Percentiles rank a stretch among this genome's conserved stretches.
These are phyloP conservation scores for Bursaphelenchus okinawaensis DNA, from an alignment of 2,888 invertebrate species.

Conservation along the genomic window DNA sequence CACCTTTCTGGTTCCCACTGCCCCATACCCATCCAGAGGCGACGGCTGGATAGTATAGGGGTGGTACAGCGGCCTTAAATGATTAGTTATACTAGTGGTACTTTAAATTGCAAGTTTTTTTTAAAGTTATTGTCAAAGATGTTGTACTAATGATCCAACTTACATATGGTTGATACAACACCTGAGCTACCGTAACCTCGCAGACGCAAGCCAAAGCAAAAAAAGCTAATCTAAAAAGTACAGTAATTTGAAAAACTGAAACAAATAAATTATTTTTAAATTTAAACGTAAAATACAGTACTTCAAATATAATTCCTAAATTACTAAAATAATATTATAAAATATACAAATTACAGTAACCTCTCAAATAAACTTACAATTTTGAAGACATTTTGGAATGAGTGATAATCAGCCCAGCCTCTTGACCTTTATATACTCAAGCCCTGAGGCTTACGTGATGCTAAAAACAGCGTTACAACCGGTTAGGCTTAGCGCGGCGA, in stretches of 20 bases:
- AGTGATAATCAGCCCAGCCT: background rate
- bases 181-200: background rate
- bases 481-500: background rate
- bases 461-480: slow-evolving; percentile 1
- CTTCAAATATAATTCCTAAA: no score
- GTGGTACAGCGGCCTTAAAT: background rate
- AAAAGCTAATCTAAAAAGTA: background rate
- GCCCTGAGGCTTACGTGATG: background rate
- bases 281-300: no score
- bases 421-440: background rate
- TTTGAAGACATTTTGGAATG: background rate
- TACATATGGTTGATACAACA: background rate
- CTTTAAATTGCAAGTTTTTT: no score
- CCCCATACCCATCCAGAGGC: background rate
- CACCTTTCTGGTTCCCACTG: background rate
- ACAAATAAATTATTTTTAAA: no score
- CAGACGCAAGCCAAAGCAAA: background rate
- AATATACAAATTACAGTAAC: background rate
- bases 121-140: no score
- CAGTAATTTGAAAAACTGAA: no score
- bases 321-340: no score
- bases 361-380: background rate
- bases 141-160: no score
- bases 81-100: no score
- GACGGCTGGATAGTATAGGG: background rate